phyloP scores from a whole-genome alignment of 2,797 vertebrate species.

The Leontopithecus rosalia region DNA sequence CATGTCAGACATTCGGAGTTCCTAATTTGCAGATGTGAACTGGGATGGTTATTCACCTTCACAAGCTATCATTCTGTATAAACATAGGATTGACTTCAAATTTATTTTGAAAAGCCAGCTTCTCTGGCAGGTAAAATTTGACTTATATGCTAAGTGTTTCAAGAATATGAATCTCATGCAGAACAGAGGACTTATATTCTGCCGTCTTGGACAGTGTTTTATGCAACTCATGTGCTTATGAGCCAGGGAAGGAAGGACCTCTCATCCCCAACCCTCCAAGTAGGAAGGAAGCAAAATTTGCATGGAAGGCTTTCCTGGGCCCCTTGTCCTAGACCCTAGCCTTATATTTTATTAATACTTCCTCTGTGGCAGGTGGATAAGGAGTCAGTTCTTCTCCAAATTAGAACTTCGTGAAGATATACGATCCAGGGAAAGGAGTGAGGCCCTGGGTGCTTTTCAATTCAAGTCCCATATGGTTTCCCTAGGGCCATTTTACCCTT shows the following conservation, averaged over 20 bases:
- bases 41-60: neutral
- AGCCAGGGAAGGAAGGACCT: neutral
- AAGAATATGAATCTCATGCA: neutral
- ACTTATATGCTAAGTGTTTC: neutral
- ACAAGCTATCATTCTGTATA: slow-evolving; percentile 30
- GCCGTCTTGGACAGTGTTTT: neutral
- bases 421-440: neutral
- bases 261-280: neutral
- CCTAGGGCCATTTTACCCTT: neutral
- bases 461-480: neutral
- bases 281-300: neutral
- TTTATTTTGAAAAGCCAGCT: slow-evolving; percentile 59
- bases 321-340: neutral
- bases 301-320: neutral
- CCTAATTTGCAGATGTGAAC: neutral
- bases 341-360: neutral
- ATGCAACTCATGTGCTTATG: neutral
- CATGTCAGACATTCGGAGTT: neutral
- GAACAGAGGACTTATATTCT: neutral
- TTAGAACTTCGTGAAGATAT: neutral
- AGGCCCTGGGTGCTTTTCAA: neutral
- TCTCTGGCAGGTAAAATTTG: slow-evolving; percentile 46
- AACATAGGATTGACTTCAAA: neutral
- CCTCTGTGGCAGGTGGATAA: neutral
- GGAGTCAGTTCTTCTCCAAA: neutral